phyloP scores from a whole-genome alignment of 1,140 invertebrate genomes.

The Pachypeltis micranthus region DNA sequence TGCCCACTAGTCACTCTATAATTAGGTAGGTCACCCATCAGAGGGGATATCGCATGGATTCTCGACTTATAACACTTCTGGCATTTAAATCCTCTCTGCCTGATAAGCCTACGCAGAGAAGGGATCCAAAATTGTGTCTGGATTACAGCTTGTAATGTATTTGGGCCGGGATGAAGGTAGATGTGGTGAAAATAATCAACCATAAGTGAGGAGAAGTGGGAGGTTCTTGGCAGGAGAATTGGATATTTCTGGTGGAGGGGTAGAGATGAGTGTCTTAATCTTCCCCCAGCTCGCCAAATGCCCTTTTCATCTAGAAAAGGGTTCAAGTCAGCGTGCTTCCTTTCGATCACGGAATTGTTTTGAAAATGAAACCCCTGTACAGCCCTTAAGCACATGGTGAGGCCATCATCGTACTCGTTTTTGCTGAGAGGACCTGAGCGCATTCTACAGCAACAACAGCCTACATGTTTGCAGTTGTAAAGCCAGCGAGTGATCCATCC shows the following conservation, averaged over 20 bases:
- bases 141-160: conserved; percentile 27
- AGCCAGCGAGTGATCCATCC: neutral
- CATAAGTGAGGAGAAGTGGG: no score
- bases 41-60: no score
- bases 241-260: no score
- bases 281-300: neutral
- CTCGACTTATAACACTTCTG: conserved; percentile 24
- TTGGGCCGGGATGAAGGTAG: conserved; percentile 29
- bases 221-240: no score
- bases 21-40: conserved; percentile 27
- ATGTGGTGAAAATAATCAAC: no score
- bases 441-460: no score
- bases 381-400: neutral
- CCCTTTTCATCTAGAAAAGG: neutral
- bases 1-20: conserved; percentile 11
- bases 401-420: neutral
- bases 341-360: neutral
- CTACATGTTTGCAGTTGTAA: neutral
- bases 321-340: no score
- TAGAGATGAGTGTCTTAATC: neutral
- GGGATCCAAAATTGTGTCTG: no score
- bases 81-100: conserved; percentile 25
- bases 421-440: neutral
- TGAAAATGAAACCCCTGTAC: neutral
- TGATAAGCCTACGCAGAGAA: conserved; percentile 22